A percentile compares a stretch with the other conserved stretches of the same genome.
phyloP scores from a whole-genome alignment of 2,888 invertebrate species.

The Plebejus argus region DNA sequence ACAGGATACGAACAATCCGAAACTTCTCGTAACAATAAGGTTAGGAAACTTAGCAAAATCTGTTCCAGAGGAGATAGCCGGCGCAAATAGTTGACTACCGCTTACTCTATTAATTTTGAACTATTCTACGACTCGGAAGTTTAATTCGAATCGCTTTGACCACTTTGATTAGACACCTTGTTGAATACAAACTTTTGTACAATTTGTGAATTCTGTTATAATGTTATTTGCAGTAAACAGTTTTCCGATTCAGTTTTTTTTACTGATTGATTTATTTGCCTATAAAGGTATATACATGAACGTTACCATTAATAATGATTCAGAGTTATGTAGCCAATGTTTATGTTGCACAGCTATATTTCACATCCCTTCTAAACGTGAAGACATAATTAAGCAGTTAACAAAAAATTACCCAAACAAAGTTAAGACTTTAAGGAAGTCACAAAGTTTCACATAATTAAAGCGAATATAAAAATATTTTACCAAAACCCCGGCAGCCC shows the following conservation, averaged over 20 bases:
- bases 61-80: slow-evolving; percentile 19
- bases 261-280: not conserved
- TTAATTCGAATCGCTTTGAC: slow-evolving; percentile 30
- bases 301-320: too few relatives aligned
- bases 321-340: too few relatives aligned
- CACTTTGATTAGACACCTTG: slow-evolving; percentile 18
- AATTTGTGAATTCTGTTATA: not conserved
- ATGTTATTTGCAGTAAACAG: not conserved
- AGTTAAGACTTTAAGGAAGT: slow-evolving; percentile 48
- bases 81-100: slow-evolving; percentile 16
- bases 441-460: slow-evolving; percentile 51
- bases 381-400: slow-evolving; percentile 44
- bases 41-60: slow-evolving; percentile 25
- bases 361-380: not conserved
- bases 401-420: slow-evolving; percentile 37
- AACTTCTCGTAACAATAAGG: slow-evolving; percentile 23
- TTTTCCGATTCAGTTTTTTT: not conserved
- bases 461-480: slow-evolving; percentile 43
- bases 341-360: not conserved
- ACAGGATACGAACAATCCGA: not conserved
- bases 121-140: slow-evolving; percentile 18
- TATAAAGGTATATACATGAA: too few relatives aligned
- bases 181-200: slow-evolving; percentile 27
- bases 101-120: slow-evolving; percentile 24
- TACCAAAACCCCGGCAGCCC: slow-evolving; percentile 42